Conservation (phyloP, 2,113 vertebrate species). For the Phycodurus eques region DNA sequence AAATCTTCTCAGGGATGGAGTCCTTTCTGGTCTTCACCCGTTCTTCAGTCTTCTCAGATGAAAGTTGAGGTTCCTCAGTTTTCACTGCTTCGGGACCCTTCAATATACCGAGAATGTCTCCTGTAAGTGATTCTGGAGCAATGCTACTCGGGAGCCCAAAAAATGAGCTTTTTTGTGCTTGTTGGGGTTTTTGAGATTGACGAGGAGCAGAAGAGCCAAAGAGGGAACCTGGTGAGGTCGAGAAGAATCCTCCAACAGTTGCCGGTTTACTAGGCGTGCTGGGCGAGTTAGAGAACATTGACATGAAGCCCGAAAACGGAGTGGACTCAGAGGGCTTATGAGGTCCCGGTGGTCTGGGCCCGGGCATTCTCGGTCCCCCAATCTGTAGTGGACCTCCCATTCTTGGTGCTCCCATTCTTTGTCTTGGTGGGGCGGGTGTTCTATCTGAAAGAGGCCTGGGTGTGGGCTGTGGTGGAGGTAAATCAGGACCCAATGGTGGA, state of each 20-base stretch:
- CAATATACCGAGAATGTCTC: slow-evolving; percentile 84
- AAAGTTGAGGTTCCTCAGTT: slow-evolving; percentile 46
- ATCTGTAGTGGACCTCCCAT: slow-evolving; percentile 27
- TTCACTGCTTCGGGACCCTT: slow-evolving; percentile 70
- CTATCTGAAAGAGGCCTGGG: slow-evolving; percentile 17
- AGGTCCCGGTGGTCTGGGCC: slow-evolving; percentile 38
- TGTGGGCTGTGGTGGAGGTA: slow-evolving; percentile 37
- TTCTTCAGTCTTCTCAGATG: slow-evolving; percentile 26
- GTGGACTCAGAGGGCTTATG: slow-evolving; percentile 73
- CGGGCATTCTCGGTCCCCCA: slow-evolving; percentile 17
- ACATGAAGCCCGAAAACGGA: slow-evolving; percentile 89
- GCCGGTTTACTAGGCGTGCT: slow-evolving; percentile 75
- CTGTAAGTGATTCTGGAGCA: slow-evolving; percentile 75
- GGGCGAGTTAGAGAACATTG: slow-evolving; percentile 79
- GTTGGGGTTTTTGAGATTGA: slow-evolving; percentile 50
- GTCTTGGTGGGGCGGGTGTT: slow-evolving; percentile 27
- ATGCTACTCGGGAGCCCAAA: slow-evolving; percentile 76
- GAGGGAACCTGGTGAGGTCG: slow-evolving; percentile 72
- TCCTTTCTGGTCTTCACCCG: slow-evolving; percentile 15
- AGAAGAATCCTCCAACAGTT: slow-evolving; percentile 78
- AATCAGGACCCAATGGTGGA: slow-evolving; percentile 7
- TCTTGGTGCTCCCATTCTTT: slow-evolving; percentile 23
- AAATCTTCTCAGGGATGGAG: slow-evolving; percentile 33
- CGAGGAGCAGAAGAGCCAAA: slow-evolving; percentile 65
- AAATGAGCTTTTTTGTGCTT: slow-evolving; percentile 82